Conservation (phyloP, 92 coral and sea anemone species). For the Epizoanthus stellaris region DNA sequence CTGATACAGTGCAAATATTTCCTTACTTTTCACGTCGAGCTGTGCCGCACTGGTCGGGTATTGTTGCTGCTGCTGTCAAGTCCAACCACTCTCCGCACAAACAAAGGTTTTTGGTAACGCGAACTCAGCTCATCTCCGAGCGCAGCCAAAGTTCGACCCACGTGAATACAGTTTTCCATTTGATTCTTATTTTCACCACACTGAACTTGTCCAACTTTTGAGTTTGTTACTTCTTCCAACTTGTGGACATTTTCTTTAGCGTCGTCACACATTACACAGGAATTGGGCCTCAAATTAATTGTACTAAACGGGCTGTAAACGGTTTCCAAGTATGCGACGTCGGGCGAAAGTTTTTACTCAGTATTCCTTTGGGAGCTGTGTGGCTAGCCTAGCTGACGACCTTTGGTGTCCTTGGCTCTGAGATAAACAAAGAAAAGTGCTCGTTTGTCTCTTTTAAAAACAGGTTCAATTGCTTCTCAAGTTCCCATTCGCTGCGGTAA, state of each 20-base stretch:
- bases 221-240: background rate
- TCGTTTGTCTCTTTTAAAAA: slow-evolving; percentile 1
- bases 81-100: background rate
- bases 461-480: slow-evolving; percentile 19
- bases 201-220: slow-evolving; percentile 7
- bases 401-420: slow-evolving; percentile 13
- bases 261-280: slow-evolving; percentile 32
- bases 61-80: too few relatives aligned
- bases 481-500: slow-evolving; percentile 12
- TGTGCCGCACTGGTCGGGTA: too few relatives aligned
- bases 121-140: slow-evolving; percentile 19
- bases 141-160: slow-evolving; percentile 24
- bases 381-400: background rate
- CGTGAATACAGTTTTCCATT: slow-evolving; percentile 5
- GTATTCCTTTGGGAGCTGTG: background rate
- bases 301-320: background rate
- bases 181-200: background rate
- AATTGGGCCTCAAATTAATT: background rate
- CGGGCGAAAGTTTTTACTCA: background rate
- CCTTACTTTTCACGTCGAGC: too few relatives aligned
- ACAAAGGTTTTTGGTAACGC: slow-evolving; percentile 10
- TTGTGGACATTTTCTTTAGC: background rate
- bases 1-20: too few relatives aligned
- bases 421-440: slow-evolving; percentile 34
- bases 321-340: background rate